Evolutionary conservation across 2,888 invertebrate genomes (phyloP).

Genomic region (Volucella bombylans): DNA sequence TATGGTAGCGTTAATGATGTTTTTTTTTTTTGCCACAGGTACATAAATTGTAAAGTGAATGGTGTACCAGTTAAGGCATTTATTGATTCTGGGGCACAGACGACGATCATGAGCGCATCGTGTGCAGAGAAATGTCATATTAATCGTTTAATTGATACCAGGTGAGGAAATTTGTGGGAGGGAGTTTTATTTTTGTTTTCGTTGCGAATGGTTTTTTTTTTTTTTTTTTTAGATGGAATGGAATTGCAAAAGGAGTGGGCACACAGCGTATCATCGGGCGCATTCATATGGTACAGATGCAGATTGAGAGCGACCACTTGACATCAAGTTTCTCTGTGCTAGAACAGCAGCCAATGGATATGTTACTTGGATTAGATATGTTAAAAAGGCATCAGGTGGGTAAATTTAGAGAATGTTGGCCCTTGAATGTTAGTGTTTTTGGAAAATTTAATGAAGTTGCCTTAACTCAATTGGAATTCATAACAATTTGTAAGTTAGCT

Average conservation of each 20-base stretch:
- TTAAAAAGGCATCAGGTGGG: slow-evolving; percentile 95
- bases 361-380: slow-evolving; percentile 98
- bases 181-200: not conserved
- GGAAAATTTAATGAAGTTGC: not conserved
- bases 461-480: not conserved
- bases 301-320: slow-evolving; percentile 95
- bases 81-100: slow-evolving; percentile 98
- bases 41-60: slow-evolving; percentile 98
- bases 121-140: slow-evolving; percentile 97
- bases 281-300: slow-evolving; percentile 98
- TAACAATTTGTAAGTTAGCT: too few relatives aligned
- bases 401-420: not conserved
- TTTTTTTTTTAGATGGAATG: slow-evolving; percentile 88
- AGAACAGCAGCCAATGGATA: slow-evolving; percentile 98
- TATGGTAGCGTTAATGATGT: slow-evolving; percentile 33
- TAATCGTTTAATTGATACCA: slow-evolving; percentile 93
- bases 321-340: slow-evolving; percentile 98
- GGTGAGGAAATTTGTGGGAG: slow-evolving; percentile 79
- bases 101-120: slow-evolving; percentile 98
- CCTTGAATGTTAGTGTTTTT: not conserved
- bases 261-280: slow-evolving; percentile 97
- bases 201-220: slow-evolving; percentile 4
- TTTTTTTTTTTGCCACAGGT: slow-evolving; percentile 78
- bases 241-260: slow-evolving; percentile 98
- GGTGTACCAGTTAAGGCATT: slow-evolving; percentile 98